A percentile compares a stretch with the other conserved stretches of the same genome.
These are phyloP conservation scores for Ceratosolen fusciceps DNA, from an alignment of 1,140 invertebrate species.

Conservation along the genomic window DNA sequence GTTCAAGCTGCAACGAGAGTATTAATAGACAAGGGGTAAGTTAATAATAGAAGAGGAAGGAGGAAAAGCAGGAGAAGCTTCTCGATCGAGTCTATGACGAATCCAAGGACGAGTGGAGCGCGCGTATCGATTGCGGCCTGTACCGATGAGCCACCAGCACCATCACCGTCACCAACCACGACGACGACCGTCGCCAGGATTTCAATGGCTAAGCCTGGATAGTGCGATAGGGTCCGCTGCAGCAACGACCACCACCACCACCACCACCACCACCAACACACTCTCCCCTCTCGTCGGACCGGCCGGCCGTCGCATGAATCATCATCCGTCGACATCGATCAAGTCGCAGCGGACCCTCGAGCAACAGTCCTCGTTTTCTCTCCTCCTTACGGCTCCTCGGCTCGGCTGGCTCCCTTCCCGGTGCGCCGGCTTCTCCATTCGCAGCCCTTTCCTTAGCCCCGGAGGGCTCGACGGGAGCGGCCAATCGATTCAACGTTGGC, in stretches of 20 bases:
- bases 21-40: too few relatives aligned
- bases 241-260: too few relatives aligned
- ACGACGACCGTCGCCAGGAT: not conserved
- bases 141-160: not conserved
- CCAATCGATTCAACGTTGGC: conserved; percentile 6
- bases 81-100: not conserved
- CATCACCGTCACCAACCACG: too few relatives aligned
- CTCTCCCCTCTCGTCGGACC: not conserved
- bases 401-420: not conserved
- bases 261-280: not conserved
- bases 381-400: conserved; percentile 6
- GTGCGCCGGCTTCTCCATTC: not conserved
- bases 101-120: too few relatives aligned
- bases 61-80: too few relatives aligned
- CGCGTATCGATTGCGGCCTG: conserved; percentile 4
- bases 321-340: conserved; percentile 6
- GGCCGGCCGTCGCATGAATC: conserved; percentile 16
- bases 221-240: too few relatives aligned
- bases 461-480: not conserved
- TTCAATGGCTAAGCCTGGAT: too few relatives aligned
- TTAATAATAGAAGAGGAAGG: too few relatives aligned
- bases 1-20: too few relatives aligned
- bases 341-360: not conserved
- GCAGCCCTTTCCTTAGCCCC: not conserved
- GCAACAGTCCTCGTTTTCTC: not conserved